Evolutionary conservation across 2,797 vertebrate species (phyloP).

Genomic region (Danio aesculapii): DNA sequence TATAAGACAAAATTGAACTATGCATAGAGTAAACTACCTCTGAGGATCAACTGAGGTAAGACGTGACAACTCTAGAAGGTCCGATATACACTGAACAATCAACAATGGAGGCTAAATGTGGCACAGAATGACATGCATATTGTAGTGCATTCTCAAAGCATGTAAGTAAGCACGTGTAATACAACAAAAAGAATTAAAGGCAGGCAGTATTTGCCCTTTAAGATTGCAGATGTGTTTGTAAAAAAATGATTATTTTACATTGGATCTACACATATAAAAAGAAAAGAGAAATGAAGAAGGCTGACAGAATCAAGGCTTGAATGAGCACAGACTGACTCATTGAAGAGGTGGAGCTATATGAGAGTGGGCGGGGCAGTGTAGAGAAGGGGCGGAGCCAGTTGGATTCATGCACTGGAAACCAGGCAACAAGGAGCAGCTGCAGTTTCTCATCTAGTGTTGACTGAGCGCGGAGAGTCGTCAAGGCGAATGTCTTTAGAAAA

Average conservation of each 20-base stretch:
- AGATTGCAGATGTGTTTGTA: conserved; percentile 15
- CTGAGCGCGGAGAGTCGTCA: conserved; percentile 24
- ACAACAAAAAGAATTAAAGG: conserved; percentile 7
- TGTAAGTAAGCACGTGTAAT: background rate
- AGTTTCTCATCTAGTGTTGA: conserved; percentile 5
- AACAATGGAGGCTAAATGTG: conserved; percentile 71
- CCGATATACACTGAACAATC: conserved; percentile 64
- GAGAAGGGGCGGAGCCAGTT: conserved; percentile 59
- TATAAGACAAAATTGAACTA: conserved; percentile 60
- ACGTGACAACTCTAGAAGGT: conserved; percentile 61
- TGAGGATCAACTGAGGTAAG: conserved; percentile 73
- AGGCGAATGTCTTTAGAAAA: conserved; percentile 37
- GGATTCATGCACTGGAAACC: conserved; percentile 14
- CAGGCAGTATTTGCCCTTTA: conserved; percentile 12
- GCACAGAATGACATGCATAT: conserved; percentile 2
- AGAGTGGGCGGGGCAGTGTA: conserved; percentile 52
- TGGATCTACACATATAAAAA: conserved; percentile 14
- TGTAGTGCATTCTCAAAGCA: conserved; percentile 7
- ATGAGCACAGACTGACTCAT: conserved; percentile 30
- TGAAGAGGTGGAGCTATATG: conserved; percentile 38
- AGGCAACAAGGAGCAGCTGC: conserved; percentile 15
- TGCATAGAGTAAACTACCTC: conserved; percentile 77
- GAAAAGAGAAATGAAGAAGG: background rate
- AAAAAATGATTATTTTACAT: conserved; percentile 35
- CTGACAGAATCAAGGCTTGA: conserved; percentile 30